Percentiles rank a stretch among this genome's conserved stretches.
Evolutionary conservation across 2,888 invertebrate genomes (phyloP).

Genomic region (Epiperipatus broadwayi): DNA sequence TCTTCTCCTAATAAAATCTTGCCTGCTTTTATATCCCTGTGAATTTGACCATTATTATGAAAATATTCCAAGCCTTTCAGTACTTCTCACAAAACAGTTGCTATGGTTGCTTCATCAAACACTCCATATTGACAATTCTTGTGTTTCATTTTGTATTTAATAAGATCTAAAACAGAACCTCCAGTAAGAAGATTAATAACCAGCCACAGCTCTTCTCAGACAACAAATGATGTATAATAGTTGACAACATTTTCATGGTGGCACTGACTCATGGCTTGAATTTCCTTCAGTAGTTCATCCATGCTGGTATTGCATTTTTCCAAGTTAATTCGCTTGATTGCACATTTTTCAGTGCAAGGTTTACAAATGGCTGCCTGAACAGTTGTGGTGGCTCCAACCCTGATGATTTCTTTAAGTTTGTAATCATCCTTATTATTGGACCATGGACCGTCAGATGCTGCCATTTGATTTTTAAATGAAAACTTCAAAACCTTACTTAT

Average conservation of each 20-base stretch:
- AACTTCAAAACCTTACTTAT: too few species aligned
- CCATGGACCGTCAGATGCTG: constrained; percentile 38
- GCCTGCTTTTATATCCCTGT: constrained; percentile 93
- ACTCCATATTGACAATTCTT: constrained; percentile 82
- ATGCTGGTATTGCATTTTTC: constrained; percentile 37
- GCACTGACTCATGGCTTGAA: constrained; percentile 95
- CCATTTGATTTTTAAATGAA: too few species aligned
- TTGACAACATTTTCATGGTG: constrained; percentile 98
- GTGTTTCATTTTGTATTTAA: constrained; percentile 81
- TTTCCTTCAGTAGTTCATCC: constrained; percentile 41
- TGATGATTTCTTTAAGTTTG: constrained; percentile 77
- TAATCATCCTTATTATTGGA: constrained; percentile 78
- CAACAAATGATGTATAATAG: constrained; percentile 96
- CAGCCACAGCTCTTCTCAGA: constrained; percentile 88
- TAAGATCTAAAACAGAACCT: constrained; percentile 40
- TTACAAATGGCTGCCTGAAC: constrained; percentile 32
- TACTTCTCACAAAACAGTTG: constrained; percentile 84
- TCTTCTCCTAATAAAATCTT: constrained; percentile 92
- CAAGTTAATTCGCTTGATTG: constrained; percentile 36
- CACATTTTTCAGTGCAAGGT: constrained; percentile 31
- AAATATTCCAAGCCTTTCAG: constrained; percentile 94
- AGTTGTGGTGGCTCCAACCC: constrained; percentile 10
- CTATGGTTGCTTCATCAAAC: constrained; percentile 90
- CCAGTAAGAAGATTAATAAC: constrained; percentile 82
- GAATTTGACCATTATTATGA: constrained; percentile 95